Evolutionary conservation across 2,797 vertebrate genomes (phyloP), one percentile per base, ranked within the genome.

Genomic region (Chaenodraco wilsoni): DNA sequence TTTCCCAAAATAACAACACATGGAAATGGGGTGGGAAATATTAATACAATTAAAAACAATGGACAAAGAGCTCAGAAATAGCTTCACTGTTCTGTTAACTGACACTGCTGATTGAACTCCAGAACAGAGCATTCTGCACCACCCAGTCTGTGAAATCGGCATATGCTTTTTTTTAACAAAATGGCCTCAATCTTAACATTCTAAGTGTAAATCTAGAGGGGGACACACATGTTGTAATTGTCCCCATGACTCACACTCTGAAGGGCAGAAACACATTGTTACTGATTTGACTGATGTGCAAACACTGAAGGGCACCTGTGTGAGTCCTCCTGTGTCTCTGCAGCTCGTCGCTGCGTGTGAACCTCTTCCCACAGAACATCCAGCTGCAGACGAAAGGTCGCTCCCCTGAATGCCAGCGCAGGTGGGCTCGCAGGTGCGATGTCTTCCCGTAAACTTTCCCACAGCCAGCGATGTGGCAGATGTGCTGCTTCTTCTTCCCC

Each of bases 361-460:
- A 99, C 89, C 97, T 96, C 91, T 99, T 99, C 74, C 98, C 98
- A 87, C 98, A 99, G 92, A 97, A 98, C 96, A 98, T 97, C 98
- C 98, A 99, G 82, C 94, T 98, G 95, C 98, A 99, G 69, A 99
- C 94, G 91, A 99, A 99, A 40, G 98, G 98, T 83, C 98, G 96
- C 86, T 99, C 98, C 84, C 98, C 98, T 57, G 97, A 98, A 95
- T 99, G 98, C 98, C 98, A 99, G 86, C 98, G 97, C 90, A 99
- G 96, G 89, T 99, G 98, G 67, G 98, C 98, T 92, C 98, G 96
- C 94, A 99, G 94, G 90, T 99, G 98, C 8, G 98, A 99, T 0
- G 98, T 99, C 84, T 99, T 99, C 74, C 98, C 98, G 72, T 99
- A 95, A 33, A 95, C 95, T 91, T 95, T 95, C 75, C 93, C 95